phyloP scores from a whole-genome alignment of 2,797 vertebrate species.

The Acanthurus leucopareius region DNA sequence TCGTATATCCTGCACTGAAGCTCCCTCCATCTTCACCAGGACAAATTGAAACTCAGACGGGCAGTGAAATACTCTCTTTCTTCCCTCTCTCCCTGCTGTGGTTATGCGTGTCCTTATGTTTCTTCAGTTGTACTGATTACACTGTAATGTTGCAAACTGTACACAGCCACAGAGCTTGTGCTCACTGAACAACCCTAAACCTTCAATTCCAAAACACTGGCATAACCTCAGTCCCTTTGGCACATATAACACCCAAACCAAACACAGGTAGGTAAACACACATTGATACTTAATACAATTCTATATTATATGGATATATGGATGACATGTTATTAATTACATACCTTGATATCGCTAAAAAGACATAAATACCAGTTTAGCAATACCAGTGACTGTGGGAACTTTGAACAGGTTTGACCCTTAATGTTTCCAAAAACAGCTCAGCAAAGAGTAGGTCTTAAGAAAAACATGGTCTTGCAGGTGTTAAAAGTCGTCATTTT shows the following conservation, averaged over 20 bases:
- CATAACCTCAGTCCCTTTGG: slow-evolving; percentile 14
- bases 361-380: slow-evolving; percentile 2
- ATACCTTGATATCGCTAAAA: no score
- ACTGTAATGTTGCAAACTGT: slow-evolving; percentile 28
- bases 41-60: slow-evolving; percentile 73
- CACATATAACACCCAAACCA: neutral
- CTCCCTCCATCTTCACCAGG: slow-evolving; percentile 67
- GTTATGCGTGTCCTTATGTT: slow-evolving; percentile 26
- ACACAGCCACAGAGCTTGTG: slow-evolving; percentile 17
- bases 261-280: neutral
- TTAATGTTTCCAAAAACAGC: neutral
- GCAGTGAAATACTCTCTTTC: slow-evolving; percentile 56
- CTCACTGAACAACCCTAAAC: slow-evolving; percentile 31
- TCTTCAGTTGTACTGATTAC: slow-evolving; percentile 51
- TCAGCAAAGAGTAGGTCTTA: neutral
- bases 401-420: neutral
- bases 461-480: neutral
- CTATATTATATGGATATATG: no score
- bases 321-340: no score
- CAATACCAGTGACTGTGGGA: neutral
- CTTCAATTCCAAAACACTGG: slow-evolving; percentile 5
- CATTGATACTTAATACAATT: neutral
- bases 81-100: slow-evolving; percentile 29
- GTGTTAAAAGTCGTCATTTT: neutral
- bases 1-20: slow-evolving; percentile 68